Evolutionary conservation across 2,797 vertebrate species (phyloP).

Genomic region (Cheirogaleus major): DNA sequence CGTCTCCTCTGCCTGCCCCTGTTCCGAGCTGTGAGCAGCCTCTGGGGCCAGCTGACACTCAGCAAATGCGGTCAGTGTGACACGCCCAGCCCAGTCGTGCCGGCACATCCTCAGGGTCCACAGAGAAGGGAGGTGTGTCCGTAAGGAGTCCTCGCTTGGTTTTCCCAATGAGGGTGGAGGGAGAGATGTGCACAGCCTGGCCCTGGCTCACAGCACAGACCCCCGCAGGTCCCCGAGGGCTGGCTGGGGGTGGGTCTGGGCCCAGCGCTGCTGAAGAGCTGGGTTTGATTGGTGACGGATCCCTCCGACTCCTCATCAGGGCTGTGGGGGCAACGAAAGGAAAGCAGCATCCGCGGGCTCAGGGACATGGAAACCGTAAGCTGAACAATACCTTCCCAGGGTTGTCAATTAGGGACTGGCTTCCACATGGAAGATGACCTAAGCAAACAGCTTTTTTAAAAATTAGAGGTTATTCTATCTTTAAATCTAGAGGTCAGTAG

Average conservation of each 20-base stretch:
- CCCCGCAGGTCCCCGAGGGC: not conserved
- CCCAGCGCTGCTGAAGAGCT: not conserved
- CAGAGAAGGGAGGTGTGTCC: not conserved
- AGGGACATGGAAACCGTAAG: not conserved
- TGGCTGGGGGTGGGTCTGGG: not conserved
- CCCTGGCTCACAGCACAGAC: not conserved
- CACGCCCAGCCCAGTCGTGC: rapidly evolving
- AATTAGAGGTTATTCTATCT: not conserved
- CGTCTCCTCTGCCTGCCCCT: rapidly evolving
- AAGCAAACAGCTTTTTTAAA: not conserved
- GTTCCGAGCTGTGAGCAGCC: not conserved
- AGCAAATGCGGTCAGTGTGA: rapidly evolving
- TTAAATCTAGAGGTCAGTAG: not conserved
- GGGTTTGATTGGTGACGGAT: rapidly evolving
- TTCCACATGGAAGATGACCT: not conserved
- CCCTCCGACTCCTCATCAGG: not conserved
- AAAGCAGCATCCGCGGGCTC: not conserved
- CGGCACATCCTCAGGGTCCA: not conserved
- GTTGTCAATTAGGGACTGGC: rapidly evolving
- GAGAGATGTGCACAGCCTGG: not conserved
- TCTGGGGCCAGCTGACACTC: not conserved
- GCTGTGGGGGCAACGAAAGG: not conserved
- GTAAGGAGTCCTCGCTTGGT: not conserved
- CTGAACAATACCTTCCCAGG: not conserved
- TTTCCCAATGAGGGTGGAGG: not conserved